Percentiles rank a stretch among this genome's conserved stretches.
Conservation (phyloP, 2,113 vertebrate species). For the Cricetomys ansorgei region DNA sequence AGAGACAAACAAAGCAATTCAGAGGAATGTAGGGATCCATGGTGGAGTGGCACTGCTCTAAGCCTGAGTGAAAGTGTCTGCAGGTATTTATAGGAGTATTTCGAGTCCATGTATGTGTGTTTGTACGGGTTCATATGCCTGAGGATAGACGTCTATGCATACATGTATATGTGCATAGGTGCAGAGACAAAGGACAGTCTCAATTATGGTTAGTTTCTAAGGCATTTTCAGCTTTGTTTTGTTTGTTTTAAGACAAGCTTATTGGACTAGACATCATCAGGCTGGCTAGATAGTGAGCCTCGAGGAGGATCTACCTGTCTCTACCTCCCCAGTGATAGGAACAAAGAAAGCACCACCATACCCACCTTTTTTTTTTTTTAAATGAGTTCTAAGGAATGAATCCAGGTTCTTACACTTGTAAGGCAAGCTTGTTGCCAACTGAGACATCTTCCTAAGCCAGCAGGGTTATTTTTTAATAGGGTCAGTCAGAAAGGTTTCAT, state of each 20-base stretch:
- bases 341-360: not conserved
- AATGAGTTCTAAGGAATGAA: not conserved
- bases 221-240: not conserved
- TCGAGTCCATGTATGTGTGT: not conserved
- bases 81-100: not conserved
- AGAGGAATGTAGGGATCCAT: not conserved
- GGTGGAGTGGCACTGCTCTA: not conserved
- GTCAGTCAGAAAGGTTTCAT: not conserved
- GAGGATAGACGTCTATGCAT: not conserved
- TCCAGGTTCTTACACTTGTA: not conserved
- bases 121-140: not conserved
- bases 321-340: not conserved
- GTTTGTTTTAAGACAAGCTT: not conserved
- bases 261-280: not conserved
- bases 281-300: not conserved
- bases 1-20: not conserved
- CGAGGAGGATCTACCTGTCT: not conserved
- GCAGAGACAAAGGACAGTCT: not conserved
- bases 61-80: not conserved
- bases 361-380: not conserved
- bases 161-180: not conserved
- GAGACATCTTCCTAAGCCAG: not conserved
- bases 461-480: not conserved
- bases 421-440: not conserved
- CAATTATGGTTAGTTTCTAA: accelerated